phyloP scores from a whole-genome alignment of 2,113 vertebrate genomes.

The Chauna torquata region DNA sequence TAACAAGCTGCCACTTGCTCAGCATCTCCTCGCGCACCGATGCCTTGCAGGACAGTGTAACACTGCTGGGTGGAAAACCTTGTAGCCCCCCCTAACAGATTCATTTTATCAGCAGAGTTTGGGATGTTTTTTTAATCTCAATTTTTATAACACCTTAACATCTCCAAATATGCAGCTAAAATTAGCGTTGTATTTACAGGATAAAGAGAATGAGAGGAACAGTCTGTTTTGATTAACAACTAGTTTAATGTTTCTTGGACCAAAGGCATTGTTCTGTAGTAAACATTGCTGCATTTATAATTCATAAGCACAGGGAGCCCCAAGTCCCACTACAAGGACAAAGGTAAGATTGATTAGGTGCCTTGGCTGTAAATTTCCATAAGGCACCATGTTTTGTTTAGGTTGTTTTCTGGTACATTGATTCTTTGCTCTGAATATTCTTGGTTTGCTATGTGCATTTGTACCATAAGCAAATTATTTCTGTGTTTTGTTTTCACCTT shows the following conservation, averaged over 20 bases:
- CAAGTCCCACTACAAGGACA: not conserved
- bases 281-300: conserved; percentile 22
- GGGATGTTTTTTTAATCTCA: not conserved
- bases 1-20: not conserved
- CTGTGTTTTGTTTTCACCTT: not conserved
- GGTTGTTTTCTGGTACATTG: not conserved
- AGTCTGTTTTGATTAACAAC: conserved; percentile 9
- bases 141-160: not conserved
- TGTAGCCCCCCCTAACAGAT: not conserved
- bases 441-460: not conserved
- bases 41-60: not conserved
- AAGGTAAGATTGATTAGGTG: conserved; percentile 11
- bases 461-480: not conserved
- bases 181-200: not conserved
- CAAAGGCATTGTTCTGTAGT: not conserved
- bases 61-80: not conserved
- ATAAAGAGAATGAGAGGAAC: not conserved
- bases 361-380: conserved; percentile 7
- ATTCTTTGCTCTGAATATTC: not conserved
- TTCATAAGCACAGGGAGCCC: conserved; percentile 31
- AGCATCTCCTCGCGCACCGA: fast-evolving
- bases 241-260: not conserved
- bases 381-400: not conserved
- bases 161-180: not conserved
- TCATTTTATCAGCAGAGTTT: not conserved